Evolutionary conservation across 2,113 vertebrate species (phyloP).

Genomic region (Herpetotheres cachinnans): DNA sequence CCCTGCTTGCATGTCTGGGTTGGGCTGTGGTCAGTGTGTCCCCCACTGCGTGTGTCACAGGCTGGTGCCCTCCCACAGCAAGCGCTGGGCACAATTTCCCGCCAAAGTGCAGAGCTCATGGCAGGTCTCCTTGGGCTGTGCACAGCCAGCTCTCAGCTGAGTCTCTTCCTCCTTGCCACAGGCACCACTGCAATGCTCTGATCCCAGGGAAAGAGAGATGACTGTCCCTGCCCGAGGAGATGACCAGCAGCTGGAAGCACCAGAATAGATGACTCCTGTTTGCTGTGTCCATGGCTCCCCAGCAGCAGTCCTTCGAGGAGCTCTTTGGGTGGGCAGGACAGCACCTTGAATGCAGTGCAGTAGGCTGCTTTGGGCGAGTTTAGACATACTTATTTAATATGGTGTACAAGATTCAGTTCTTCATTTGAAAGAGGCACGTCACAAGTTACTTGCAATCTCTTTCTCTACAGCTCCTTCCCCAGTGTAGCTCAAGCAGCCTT

Average conservation of each 20-base stretch:
- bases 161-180: neutral
- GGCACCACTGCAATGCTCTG: fast-evolving
- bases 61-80: neutral
- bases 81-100: neutral
- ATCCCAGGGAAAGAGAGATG: neutral
- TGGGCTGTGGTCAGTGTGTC: neutral
- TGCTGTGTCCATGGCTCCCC: neutral
- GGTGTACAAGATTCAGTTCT: fast-evolving
- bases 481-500: neutral
- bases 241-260: neutral
- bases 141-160: neutral
- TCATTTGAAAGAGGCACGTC: neutral
- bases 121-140: neutral
- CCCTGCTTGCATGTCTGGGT: fast-evolving
- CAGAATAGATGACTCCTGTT: neutral
- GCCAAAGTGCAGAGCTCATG: fast-evolving
- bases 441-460: neutral
- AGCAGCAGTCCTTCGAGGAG: neutral
- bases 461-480: neutral
- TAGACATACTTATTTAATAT: neutral
- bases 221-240: neutral
- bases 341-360: neutral
- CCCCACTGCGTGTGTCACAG: fast-evolving
- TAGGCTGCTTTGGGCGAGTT: neutral
- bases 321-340: neutral